Evolutionary conservation across 2,797 vertebrate species (phyloP), one percentile per base, ranked within the genome.

Genomic region (Thunnus albacares): DNA sequence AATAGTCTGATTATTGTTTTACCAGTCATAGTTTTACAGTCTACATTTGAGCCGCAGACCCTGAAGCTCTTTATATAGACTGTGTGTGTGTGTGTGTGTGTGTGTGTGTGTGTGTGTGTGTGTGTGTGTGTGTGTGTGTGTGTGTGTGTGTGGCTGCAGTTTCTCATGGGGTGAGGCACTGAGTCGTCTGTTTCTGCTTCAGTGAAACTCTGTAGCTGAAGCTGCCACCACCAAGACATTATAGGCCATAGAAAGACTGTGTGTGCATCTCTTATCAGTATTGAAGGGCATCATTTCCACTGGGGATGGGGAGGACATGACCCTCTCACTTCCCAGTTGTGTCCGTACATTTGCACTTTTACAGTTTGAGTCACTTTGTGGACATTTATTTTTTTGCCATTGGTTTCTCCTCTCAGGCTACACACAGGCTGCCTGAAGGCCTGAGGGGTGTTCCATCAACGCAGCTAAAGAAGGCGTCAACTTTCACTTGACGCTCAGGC

Each of bases 21-120:
- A n/a, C n/a, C n/a, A n/a, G n/a, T n/a, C n/a, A n/a, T n/a, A n/a
- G n/a, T n/a, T n/a, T n/a, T n/a, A n/a, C n/a, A n/a, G n/a, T 28
- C 28, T 30, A 30, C 28, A 30, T 30, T 5, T 30, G 28, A 30
- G 28, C 28, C 28, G 45, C 65, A 60, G 55, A 79, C 38, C 73
- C 69, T 79, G 53, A 52, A 82, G 55, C 28, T 71, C 35, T 59
- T 35, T 35, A 10, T 65, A 52, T 12, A 24, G 15, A 14, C 53
- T 62, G 66, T 26, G 3, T 71, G 24, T 24, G 24, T 24, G 24
- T 24, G 24, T 24, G 24, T 24, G 24, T 24, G 24, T 24, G 24
- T 24, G 24, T 24, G 24, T 24, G 24, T 24, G 24, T 24, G 24
- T 22, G 22, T 22, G 22, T 22, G 22, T 22, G 22, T 22, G 22